Evolutionary conservation across 2,797 vertebrate species (phyloP).

Genomic region (Babyrousa celebensis): DNA sequence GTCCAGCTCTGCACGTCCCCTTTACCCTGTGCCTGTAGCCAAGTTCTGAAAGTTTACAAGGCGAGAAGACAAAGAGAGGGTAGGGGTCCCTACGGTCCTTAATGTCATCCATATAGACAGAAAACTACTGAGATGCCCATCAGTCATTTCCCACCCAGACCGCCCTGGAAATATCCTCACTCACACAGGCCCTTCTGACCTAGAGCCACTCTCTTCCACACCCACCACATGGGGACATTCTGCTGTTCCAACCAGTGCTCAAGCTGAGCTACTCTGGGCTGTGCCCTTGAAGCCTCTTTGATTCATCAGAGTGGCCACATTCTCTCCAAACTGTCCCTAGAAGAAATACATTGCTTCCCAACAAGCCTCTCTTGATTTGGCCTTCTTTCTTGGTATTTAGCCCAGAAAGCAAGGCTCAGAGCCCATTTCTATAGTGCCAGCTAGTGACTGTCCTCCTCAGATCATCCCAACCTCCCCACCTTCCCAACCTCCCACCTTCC

Average conservation of each 20-base stretch:
- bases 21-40: not conserved
- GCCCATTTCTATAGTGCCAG: fast-evolving
- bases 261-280: fast-evolving
- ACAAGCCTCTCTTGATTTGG: too few species aligned
- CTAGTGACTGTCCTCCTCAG: not conserved
- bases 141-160: fast-evolving
- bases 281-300: fast-evolving
- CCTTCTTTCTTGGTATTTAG: not conserved
- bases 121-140: fast-evolving
- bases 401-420: not conserved
- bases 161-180: not conserved
- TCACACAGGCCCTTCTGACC: not conserved
- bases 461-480: too few species aligned
- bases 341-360: not conserved
- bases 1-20: not conserved
- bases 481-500: too few species aligned
- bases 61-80: not conserved
- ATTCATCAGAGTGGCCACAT: not conserved
- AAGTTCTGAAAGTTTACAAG: not conserved
- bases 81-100: not conserved
- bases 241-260: fast-evolving
- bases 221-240: not conserved
- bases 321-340: not conserved
- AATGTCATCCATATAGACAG: fast-evolving
- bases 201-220: not conserved